Conservation (phyloP, 2,113 vertebrate species). For the Polypterus bichir region DNA sequence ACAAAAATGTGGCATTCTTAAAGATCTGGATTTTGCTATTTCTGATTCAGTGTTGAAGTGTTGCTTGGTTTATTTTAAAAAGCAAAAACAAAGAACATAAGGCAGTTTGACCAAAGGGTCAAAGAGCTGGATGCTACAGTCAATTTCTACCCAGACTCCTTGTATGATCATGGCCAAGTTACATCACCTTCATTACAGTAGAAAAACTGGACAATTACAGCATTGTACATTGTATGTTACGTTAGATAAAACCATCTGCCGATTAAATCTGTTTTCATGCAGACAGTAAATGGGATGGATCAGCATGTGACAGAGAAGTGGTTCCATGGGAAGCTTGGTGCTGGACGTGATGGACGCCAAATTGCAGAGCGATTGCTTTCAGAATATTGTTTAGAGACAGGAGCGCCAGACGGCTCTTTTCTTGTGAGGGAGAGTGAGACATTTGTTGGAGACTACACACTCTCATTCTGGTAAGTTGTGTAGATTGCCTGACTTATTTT, state of each 20-base stretch:
- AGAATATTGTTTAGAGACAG: constrained; percentile 85
- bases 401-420: constrained; percentile 87
- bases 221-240: neutral
- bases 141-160: too few species aligned
- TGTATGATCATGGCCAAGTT: too few species aligned
- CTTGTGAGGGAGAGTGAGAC: constrained; percentile 95
- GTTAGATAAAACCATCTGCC: too few species aligned
- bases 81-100: too few species aligned
- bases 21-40: too few species aligned
- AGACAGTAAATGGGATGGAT: constrained; percentile 77
- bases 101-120: too few species aligned
- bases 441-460: constrained; percentile 89
- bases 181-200: neutral
- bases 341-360: constrained; percentile 84
- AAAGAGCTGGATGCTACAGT: too few species aligned
- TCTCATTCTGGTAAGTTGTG: constrained; percentile 84
- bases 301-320: constrained; percentile 88
- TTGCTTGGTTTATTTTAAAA: too few species aligned
- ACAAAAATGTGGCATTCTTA: too few species aligned
- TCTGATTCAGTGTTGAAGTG: too few species aligned
- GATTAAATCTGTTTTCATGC: neutral
- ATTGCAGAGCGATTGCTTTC: constrained; percentile 84
- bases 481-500: too few species aligned
- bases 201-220: neutral
- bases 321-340: constrained; percentile 92